Percentiles rank a stretch among this genome's conserved stretches.
These are phyloP conservation scores for Oostethus manadensis DNA, from an alignment of 2,113 vertebrate genomes.

Conservation along the genomic window DNA sequence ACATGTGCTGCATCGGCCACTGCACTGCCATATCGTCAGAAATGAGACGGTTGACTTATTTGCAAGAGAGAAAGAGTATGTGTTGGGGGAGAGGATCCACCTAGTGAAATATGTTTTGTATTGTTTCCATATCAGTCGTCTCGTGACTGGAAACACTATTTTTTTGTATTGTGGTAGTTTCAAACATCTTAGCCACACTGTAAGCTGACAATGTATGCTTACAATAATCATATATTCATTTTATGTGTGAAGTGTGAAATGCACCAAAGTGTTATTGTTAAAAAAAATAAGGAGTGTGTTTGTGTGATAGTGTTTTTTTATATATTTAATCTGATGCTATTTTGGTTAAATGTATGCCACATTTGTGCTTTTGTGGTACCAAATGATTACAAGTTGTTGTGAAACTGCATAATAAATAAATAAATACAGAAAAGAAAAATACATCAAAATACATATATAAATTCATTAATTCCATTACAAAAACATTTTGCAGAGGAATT, in stretches of 20 bases:
- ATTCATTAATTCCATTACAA: too few relatives aligned
- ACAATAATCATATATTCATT: background rate
- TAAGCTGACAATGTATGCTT: too few relatives aligned
- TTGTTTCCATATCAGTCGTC: conserved; percentile 11
- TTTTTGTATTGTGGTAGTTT: background rate
- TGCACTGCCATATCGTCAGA: conserved; percentile 44
- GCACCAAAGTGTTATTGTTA: background rate
- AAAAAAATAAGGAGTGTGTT: background rate
- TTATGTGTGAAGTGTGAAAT: background rate
- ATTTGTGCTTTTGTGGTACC: background rate
- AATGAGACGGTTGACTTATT: conserved; percentile 49
- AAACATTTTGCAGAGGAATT: too few relatives aligned
- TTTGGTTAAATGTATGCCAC: background rate
- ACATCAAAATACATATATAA: too few relatives aligned
- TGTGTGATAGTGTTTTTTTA: background rate
- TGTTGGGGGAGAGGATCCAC: conserved; percentile 8
- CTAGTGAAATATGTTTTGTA: conserved; percentile 31
- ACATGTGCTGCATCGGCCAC: conserved; percentile 45
- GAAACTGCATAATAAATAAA: background rate
- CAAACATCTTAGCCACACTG: background rate
- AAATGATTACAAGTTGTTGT: background rate
- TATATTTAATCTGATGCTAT: background rate
- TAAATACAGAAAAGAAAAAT: background rate
- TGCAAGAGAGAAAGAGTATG: conserved; percentile 24
- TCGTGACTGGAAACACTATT: too few relatives aligned